A percentile compares a stretch with the other conserved stretches of the same genome.
Evolutionary conservation across 1,140 invertebrate species (phyloP).

Genomic region (Brachionus rotundiformis): DNA sequence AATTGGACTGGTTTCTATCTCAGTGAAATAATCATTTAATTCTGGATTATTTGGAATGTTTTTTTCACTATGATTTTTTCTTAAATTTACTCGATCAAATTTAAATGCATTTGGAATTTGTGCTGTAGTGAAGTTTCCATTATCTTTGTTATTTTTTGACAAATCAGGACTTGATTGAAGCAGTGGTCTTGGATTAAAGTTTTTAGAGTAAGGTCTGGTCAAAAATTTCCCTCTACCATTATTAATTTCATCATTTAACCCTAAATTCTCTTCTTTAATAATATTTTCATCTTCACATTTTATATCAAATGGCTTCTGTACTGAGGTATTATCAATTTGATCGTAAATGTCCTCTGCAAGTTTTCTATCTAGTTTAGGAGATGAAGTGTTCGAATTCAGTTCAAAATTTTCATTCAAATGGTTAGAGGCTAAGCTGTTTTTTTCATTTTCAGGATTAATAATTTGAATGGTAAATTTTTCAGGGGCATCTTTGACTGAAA

Average conservation of each 20-base stretch:
- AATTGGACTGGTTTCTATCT: neutral
- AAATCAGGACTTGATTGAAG: constrained; percentile 13
- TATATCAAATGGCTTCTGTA: neutral
- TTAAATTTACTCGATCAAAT: neutral
- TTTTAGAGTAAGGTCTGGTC: neutral
- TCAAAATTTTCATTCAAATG: neutral
- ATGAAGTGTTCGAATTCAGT: neutral
- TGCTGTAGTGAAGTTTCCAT: neutral
- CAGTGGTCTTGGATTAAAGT: neutral
- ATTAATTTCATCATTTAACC: constrained; percentile 24
- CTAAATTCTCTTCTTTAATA: neutral
- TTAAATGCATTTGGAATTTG: neutral
- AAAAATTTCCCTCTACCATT: neutral
- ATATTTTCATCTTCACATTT: constrained; percentile 15
- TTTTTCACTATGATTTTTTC: neutral
- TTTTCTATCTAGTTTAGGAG: neutral
- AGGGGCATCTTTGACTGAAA: constrained; percentile 15
- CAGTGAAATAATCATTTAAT: neutral
- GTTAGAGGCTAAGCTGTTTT: neutral
- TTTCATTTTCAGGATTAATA: constrained; percentile 18
- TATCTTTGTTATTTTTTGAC: neutral
- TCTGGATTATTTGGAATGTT: neutral
- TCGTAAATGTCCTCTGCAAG: neutral
- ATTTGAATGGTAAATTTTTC: constrained; percentile 38
- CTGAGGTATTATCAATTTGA: neutral